phyloP scores from a whole-genome alignment of 2,113 vertebrate species.

The Macroglossus sobrinus region DNA sequence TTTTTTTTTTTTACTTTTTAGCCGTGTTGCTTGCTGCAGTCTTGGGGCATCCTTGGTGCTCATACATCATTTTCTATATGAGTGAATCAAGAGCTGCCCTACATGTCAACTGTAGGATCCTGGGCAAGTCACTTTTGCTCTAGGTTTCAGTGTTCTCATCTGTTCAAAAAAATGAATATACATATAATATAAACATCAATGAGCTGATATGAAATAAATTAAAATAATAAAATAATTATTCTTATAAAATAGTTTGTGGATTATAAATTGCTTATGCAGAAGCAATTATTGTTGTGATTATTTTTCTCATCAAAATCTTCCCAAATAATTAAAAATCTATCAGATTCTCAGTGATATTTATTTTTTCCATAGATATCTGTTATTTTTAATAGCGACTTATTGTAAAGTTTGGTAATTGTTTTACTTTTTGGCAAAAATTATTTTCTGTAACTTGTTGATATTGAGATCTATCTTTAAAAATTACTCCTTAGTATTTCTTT shows the following conservation, averaged over 20 bases:
- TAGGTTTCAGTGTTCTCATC: not conserved
- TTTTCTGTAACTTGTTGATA: not conserved
- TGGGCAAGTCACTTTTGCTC: too few species aligned
- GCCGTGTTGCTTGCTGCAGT: not conserved
- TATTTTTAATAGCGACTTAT: not conserved
- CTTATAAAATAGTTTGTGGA: not conserved
- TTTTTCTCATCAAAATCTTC: not conserved
- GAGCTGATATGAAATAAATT: not conserved
- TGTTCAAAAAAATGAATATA: not conserved
- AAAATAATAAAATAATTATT: not conserved
- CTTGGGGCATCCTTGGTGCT: not conserved
- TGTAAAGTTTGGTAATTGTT: not conserved
- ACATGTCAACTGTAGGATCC: not conserved
- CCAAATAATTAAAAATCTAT: not conserved
- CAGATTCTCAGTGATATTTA: not conserved
- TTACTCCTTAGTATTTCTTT: not conserved
- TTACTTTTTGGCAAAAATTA: not conserved
- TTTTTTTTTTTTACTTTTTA: not conserved
- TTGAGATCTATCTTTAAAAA: not conserved
- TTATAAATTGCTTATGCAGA: not conserved
- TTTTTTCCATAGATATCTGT: not conserved
- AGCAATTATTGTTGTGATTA: not conserved
- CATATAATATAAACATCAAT: not conserved
- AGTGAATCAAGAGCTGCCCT: not conserved
- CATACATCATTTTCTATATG: not conserved